These are phyloP conservation scores for Panonychus citri DNA, from an alignment of 1,140 invertebrate species.

Conservation along the genomic window DNA sequence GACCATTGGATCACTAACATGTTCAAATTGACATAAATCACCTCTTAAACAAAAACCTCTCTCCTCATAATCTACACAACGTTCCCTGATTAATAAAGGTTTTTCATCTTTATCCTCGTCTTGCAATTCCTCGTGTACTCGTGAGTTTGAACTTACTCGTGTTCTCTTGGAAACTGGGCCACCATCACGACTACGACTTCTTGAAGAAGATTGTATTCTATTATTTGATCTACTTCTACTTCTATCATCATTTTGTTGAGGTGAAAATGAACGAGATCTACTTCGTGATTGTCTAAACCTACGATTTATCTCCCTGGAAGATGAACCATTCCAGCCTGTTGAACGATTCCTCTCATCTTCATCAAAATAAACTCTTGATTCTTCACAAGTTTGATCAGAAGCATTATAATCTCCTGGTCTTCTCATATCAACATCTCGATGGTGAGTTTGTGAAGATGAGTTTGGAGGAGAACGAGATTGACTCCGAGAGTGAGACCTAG, in stretches of 20 bases:
- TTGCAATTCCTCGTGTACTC: not conserved
- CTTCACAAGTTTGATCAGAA: too few species aligned
- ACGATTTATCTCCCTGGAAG: not conserved
- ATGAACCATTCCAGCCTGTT: not conserved
- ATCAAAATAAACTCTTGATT: not conserved
- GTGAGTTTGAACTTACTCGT: not conserved
- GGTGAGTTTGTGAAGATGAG: not conserved
- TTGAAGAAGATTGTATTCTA: not conserved
- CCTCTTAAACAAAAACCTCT: conserved; percentile 86
- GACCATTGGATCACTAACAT: conserved; percentile 77
- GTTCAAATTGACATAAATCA: conserved; percentile 81
- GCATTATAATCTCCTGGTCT: not conserved
- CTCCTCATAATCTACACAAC: conserved; percentile 34
- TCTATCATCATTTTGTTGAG: conserved; percentile 12
- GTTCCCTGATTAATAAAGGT: conserved; percentile 5
- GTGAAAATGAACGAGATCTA: conserved; percentile 1
- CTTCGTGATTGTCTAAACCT: not conserved
- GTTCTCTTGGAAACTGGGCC: not conserved
- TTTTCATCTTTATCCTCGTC: not conserved
- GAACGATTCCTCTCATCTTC: not conserved
- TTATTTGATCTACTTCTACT: not conserved
- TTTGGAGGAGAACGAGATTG: not conserved
- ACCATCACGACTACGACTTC: not conserved
- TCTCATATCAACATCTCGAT: not conserved
- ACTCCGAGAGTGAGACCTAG: not conserved